Conservation (phyloP, 1,140 invertebrate species). For the Formica selysi region DNA sequence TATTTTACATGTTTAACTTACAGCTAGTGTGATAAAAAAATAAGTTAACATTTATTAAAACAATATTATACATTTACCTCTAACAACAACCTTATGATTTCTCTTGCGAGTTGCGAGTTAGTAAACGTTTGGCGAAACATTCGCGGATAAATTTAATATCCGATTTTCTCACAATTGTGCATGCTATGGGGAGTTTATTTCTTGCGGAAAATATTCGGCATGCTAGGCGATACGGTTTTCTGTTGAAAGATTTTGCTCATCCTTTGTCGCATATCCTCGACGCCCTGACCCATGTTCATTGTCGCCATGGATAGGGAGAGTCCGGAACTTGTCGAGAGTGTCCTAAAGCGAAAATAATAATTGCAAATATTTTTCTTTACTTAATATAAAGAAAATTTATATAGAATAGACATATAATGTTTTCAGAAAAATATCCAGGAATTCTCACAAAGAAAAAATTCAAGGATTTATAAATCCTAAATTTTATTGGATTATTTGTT, state of each 20-base stretch:
- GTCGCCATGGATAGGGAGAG: constrained; percentile 83
- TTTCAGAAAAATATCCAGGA: not conserved
- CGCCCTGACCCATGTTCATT: constrained; percentile 87
- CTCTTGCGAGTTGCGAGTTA: constrained; percentile 22
- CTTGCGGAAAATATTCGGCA: constrained; percentile 86
- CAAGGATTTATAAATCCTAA: not conserved
- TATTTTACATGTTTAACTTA: constrained; percentile 51
- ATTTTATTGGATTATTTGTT: not conserved
- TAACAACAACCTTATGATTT: constrained; percentile 54
- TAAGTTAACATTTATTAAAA: constrained; percentile 58
- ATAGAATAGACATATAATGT: not conserved
- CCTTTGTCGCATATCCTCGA: constrained; percentile 88
- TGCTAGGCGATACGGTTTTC: constrained; percentile 83
- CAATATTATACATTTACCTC: constrained; percentile 36
- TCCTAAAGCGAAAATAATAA: constrained; percentile 71
- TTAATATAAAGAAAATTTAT: not conserved
- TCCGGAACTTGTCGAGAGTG: constrained; percentile 80
- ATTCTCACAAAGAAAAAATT: not conserved
- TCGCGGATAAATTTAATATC: constrained; percentile 8
- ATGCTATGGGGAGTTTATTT: constrained; percentile 76
- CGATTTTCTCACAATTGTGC: not conserved
- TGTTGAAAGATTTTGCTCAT: constrained; percentile 88
- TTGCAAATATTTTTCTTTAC: constrained; percentile 33
- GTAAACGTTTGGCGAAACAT: not conserved
- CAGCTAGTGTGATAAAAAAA: constrained; percentile 54